Evolutionary conservation across 2,888 invertebrate species (phyloP), one percentile per base, ranked within the genome.

Genomic region (Eucera pruinosa): DNA sequence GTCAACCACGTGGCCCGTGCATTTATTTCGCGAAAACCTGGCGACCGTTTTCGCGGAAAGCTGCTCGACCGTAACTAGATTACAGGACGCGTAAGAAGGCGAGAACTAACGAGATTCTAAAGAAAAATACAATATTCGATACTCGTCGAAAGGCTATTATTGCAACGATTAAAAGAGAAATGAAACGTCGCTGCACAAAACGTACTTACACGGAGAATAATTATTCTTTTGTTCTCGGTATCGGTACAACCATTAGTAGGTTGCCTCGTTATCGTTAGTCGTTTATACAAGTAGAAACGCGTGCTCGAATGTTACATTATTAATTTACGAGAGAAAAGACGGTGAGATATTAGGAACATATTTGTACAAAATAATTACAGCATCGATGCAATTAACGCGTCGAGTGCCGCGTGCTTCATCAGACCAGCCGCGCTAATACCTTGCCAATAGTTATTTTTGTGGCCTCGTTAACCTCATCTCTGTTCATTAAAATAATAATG

Each of bases 261-360:
- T 82, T 78, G 78, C 68, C 78, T 83, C 84, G 67, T 78, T 23
- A 33, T 72, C 25, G 57, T 43, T n/a, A n/a, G n/a, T 30, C 60
- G 50, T 71, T 65, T 48, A 41, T 72, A 47, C 43, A 73, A 67
- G 36, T 67, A 57, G n/a, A 50, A 58, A 58, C 45, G 27, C 60
- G 11, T 15, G 20, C 23, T 11, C 11, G 5, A 27, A 11, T 39
- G 13, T 45, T 36, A 11, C n/a, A 27, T 54, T 9, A 20, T 65
- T 47, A 52, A 52, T 23, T 47, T 52, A 47, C 27, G 27, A 39
- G 30, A 55, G 30, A 55, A 5, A 23, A 47, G 15, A 70, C 48
- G 3, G n/a, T 55, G 5, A 39, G 39, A 39, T 15, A 47, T 6
- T 39, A 41, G 4, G 15, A 69, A 36, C 64, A 69, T 25, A 52